Evolutionary conservation across 2,888 invertebrate genomes (phyloP).

Genomic region (Dolomedes plantarius): DNA sequence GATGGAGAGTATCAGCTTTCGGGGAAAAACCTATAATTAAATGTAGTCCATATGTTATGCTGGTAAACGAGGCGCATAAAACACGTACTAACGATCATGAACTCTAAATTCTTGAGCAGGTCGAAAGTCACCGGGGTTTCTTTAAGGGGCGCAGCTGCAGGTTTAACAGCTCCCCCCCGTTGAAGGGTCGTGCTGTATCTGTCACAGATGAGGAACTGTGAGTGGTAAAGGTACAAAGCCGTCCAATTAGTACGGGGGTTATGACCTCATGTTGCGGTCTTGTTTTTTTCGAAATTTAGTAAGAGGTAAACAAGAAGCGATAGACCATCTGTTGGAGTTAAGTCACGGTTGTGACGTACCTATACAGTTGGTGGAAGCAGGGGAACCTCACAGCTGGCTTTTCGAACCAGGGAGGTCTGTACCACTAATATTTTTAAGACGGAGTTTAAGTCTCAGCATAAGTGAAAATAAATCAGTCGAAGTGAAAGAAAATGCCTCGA

Average conservation of each 20-base stretch:
- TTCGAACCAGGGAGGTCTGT: too few species aligned
- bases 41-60: not conserved
- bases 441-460: too few species aligned
- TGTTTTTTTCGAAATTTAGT: not conserved
- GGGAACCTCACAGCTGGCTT: too few species aligned
- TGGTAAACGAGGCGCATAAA: not conserved
- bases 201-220: not conserved
- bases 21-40: not conserved
- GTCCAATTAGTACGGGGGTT: not conserved
- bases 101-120: not conserved
- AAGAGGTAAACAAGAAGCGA: not conserved
- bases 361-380: too few species aligned
- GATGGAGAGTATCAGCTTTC: not conserved
- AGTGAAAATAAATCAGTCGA: too few species aligned
- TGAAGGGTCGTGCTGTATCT: not conserved
- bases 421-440: too few species aligned
- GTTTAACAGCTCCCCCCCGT: not conserved
- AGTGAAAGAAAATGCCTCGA: too few species aligned
- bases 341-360: not conserved
- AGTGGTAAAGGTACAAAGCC: not conserved
- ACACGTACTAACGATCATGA: constrained; percentile 2
- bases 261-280: not conserved
- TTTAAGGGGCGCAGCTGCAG: not conserved
- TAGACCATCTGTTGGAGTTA: not conserved
- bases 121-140: not conserved